Conservation (phyloP, 2,888 invertebrate species). For the Plebejus argus region DNA sequence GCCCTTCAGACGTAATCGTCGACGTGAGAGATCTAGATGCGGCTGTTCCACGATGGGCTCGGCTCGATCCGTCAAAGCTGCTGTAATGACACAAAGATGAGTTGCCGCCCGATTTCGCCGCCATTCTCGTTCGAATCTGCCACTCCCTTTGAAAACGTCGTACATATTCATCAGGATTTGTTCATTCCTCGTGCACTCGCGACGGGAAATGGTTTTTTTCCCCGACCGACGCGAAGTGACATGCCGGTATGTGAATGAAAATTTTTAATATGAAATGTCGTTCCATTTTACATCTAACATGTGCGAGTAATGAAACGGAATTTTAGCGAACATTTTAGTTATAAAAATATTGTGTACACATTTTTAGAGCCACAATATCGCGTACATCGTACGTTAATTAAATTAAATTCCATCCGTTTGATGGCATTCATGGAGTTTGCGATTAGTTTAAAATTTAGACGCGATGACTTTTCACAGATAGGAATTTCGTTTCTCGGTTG, state of each 20-base stretch:
- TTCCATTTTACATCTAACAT: constrained; percentile 30
- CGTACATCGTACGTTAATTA: constrained; percentile 14
- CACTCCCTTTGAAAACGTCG: constrained; percentile 33
- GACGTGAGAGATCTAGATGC: constrained; percentile 31
- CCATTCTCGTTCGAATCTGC: constrained; percentile 32
- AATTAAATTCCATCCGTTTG: constrained; percentile 12
- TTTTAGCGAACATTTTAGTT: constrained; percentile 28
- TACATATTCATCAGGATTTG: constrained; percentile 34
- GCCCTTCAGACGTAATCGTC: constrained; percentile 34
- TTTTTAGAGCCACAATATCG: neutral
- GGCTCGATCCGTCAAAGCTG: constrained; percentile 38
- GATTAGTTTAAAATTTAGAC: neutral
- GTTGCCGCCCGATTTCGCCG: constrained; percentile 31
- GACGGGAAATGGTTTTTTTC: constrained; percentile 33
- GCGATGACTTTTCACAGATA: neutral
- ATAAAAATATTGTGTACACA: constrained; percentile 22
- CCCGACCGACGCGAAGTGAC: constrained; percentile 28
- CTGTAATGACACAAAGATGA: constrained; percentile 35
- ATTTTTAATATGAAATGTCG: constrained; percentile 32
- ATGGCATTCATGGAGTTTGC: neutral
- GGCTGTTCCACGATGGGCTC: constrained; percentile 34
- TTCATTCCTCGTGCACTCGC: constrained; percentile 33
- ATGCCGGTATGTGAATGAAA: constrained; percentile 33
- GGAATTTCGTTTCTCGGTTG: neutral
- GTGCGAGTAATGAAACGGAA: constrained; percentile 27